Evolutionary conservation across 2,113 vertebrate species (phyloP).

Genomic region (Aythya baeri): DNA sequence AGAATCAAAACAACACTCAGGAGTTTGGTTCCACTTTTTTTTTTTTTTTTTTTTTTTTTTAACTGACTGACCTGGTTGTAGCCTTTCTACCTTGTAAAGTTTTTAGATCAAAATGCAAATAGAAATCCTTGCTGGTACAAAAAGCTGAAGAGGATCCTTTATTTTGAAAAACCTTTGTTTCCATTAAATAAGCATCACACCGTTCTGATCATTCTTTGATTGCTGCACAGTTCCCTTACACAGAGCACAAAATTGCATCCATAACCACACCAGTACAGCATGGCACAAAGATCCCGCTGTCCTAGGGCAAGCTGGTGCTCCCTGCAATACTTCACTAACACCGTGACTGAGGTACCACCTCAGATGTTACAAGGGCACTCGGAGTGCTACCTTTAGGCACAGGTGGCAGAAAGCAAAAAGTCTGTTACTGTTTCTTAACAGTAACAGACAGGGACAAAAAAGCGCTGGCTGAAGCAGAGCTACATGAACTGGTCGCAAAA

Average conservation of each 20-base stretch:
- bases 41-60: not conserved
- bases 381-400: not conserved
- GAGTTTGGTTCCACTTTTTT: not conserved
- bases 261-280: not conserved
- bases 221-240: too few species aligned
- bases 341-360: too few species aligned
- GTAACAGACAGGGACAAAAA: not conserved
- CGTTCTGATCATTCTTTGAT: not conserved
- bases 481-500: not conserved
- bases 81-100: too few species aligned
- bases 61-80: not conserved
- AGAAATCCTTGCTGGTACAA: not conserved
- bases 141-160: not conserved
- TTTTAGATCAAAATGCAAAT: not conserved
- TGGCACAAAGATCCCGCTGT: not conserved
- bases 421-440: too few species aligned
- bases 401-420: not conserved
- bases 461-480: not conserved
- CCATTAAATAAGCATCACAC: not conserved
- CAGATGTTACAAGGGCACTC: not conserved
- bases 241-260: not conserved
- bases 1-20: not conserved
- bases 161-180: not conserved
- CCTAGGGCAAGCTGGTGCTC: not conserved
- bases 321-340: too few species aligned